These are phyloP conservation scores for Pseudocheirus occidentalis DNA, from an alignment of 2,797 vertebrate species.

Conservation along the genomic window DNA sequence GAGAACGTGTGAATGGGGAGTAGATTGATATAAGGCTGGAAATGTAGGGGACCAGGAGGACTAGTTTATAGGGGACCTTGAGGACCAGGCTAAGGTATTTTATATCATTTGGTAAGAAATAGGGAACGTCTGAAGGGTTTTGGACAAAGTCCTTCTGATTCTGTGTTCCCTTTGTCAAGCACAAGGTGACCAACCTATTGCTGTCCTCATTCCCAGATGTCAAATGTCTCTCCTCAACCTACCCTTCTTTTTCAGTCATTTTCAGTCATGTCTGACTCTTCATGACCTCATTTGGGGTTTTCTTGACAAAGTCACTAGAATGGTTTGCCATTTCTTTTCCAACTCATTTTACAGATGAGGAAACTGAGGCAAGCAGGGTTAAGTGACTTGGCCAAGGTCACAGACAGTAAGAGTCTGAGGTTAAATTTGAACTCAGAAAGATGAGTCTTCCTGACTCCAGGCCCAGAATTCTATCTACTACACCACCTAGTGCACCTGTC, in stretches of 20 bases:
- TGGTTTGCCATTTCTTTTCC: background rate
- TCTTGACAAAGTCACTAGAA: background rate
- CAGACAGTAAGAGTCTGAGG: too few species aligned
- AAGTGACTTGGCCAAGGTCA: too few species aligned
- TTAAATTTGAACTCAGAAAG: background rate
- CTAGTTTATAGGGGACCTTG: background rate
- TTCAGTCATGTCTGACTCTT: background rate
- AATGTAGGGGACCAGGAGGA: background rate
- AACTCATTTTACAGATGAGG: background rate
- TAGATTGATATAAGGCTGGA: background rate
- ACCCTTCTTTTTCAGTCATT: background rate
- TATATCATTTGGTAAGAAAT: background rate
- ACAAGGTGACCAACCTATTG: background rate
- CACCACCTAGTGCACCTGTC: background rate
- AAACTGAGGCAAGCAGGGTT: background rate
- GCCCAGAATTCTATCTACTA: background rate
- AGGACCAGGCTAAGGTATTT: background rate
- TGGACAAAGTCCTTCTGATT: background rate
- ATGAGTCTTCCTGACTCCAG: background rate
- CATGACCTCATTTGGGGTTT: background rate
- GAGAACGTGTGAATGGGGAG: background rate
- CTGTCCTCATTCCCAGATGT: background rate
- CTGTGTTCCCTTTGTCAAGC: background rate
- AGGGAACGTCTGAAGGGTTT: background rate
- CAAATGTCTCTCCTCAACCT: background rate